phyloP scores from a whole-genome alignment of 2,797 vertebrate genomes.

The Lagocephalus sceleratus region DNA sequence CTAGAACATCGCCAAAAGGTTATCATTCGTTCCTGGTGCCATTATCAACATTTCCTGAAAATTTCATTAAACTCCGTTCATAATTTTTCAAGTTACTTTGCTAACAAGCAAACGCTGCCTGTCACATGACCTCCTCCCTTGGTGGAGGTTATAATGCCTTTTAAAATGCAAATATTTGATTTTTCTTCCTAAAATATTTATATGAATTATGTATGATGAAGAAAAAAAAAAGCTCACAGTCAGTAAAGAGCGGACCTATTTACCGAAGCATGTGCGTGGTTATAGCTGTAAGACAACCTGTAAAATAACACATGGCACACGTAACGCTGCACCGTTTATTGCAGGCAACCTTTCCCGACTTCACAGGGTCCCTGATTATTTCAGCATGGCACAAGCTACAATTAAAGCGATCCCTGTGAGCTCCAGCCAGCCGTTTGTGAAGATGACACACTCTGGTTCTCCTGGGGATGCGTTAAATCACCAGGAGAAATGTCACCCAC shows the following conservation, averaged over 20 bases:
- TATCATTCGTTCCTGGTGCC: no score
- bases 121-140: no score
- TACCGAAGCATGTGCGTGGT: background rate
- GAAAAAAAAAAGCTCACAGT: constrained; percentile 15
- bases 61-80: no score
- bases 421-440: constrained; percentile 42
- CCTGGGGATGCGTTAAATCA: constrained; percentile 48
- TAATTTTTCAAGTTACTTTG: no score
- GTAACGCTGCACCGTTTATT: constrained; percentile 49
- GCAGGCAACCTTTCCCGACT: constrained; percentile 48
- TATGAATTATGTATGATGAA: no score
- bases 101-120: no score
- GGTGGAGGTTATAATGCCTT: no score
- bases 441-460: constrained; percentile 41
- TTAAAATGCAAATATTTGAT: no score
- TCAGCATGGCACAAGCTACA: constrained; percentile 46
- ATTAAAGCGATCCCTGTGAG: constrained; percentile 58
- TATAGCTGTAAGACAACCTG: constrained; percentile 24
- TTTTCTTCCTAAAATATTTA: no score
- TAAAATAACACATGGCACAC: constrained; percentile 43
- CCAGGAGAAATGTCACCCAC: constrained; percentile 58
- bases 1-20: no score
- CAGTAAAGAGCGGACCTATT: background rate
- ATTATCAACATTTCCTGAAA: no score
- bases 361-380: constrained; percentile 44